phyloP scores from a whole-genome alignment of 2,113 vertebrate species.

The Chunga burmeisteri region DNA sequence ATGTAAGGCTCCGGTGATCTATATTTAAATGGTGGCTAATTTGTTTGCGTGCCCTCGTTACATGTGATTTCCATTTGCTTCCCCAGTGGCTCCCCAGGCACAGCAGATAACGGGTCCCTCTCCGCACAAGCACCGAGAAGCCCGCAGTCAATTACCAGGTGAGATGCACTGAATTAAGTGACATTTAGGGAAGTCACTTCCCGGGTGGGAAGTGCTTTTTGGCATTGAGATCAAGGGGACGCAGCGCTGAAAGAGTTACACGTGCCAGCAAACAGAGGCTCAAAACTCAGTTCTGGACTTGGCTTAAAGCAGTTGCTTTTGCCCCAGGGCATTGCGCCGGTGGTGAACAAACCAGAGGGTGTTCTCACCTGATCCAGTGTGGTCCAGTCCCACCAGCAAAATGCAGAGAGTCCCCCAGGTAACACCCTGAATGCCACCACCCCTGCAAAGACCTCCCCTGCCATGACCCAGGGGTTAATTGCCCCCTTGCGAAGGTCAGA shows the following conservation, averaged over 20 bases:
- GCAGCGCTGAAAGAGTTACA: not conserved
- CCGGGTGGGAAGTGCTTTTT: not conserved
- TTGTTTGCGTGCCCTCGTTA: slow-evolving; percentile 34
- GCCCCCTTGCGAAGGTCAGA: not conserved
- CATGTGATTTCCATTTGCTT: not conserved
- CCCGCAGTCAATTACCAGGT: slow-evolving; percentile 30
- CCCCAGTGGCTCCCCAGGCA: not conserved
- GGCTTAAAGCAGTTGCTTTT: not conserved
- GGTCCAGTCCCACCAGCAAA: not conserved
- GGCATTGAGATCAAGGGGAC: not conserved
- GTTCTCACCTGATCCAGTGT: accelerated
- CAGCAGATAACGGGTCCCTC: not conserved
- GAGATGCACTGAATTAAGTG: slow-evolving; percentile 32
- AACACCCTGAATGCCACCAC: not conserved
- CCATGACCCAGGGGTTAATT: too few relatives aligned
- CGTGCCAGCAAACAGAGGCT: not conserved
- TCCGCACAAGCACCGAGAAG: not conserved
- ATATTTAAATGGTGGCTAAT: slow-evolving; percentile 36
- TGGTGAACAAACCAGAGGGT: not conserved
- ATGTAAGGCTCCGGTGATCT: not conserved
- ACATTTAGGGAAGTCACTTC: slow-evolving; percentile 42
- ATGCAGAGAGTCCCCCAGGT: not conserved
- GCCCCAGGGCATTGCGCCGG: not conserved
- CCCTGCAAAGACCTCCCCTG: not conserved
- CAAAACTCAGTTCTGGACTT: not conserved